A percentile compares a stretch with the other conserved stretches of the same genome.
These are phyloP conservation scores for Telmatochromis brachygnathus DNA, from an alignment of 2,113 vertebrate genomes.

Conservation along the genomic window DNA sequence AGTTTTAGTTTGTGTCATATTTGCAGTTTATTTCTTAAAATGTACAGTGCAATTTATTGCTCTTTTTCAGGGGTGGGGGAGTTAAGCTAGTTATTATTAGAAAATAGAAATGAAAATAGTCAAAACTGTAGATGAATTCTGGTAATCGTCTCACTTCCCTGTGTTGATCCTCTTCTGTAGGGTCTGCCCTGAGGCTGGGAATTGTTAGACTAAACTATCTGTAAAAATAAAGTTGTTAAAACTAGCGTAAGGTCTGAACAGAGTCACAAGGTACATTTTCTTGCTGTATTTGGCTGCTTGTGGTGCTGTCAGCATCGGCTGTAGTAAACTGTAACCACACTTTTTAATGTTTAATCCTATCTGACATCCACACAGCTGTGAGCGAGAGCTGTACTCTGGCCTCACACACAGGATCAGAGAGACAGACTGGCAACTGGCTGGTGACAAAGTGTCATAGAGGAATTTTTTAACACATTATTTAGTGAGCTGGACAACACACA, in stretches of 20 bases:
- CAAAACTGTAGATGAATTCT: background rate
- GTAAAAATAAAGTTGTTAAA: background rate
- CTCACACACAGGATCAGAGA: background rate
- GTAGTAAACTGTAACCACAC: background rate
- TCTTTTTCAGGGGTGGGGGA: background rate
- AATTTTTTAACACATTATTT: background rate
- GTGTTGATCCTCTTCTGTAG: background rate
- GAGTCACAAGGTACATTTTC: background rate
- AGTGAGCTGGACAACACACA: background rate
- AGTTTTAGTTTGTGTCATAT: background rate
- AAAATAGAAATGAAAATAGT: background rate
- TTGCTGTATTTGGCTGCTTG: background rate
- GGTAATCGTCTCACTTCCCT: background rate
- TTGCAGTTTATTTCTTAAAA: background rate
- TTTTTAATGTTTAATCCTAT: background rate
- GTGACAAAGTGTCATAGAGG: background rate
- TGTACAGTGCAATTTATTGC: background rate
- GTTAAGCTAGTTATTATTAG: background rate
- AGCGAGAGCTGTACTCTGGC: accelerated
- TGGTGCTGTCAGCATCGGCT: background rate
- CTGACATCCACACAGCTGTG: background rate
- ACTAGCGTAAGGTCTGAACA: background rate
- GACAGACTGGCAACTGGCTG: background rate
- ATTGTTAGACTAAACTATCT: background rate
- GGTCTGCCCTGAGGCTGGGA: background rate